Evolutionary conservation across 2,797 vertebrate genomes (phyloP), one percentile per base, ranked within the genome.

Genomic region (Poecilia velifera): DNA sequence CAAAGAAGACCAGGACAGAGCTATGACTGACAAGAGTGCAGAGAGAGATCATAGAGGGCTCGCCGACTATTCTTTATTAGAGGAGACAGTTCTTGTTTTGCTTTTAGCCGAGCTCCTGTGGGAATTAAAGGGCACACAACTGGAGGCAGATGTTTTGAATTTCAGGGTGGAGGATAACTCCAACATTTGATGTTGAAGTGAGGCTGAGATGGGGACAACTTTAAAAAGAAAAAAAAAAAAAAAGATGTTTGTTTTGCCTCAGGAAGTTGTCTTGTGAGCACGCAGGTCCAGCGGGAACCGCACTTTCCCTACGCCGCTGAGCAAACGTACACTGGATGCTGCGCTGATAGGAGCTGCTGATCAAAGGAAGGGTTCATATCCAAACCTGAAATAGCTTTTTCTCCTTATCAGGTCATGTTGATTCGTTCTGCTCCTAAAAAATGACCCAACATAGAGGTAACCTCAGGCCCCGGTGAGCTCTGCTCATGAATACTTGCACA

Each of bases 161-260:
- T 64, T 83, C 39, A 0, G 41, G 66, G 66, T 7, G 49, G 51
- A 73, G 75, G 77, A 76, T 20, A 31, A 76, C 68, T 78, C 84
- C 72, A 53, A 72, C 80, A 77, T 74, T 20, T 68, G 77, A 80
- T 71, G 71, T 66, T 6, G 8, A 49, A 53, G 76, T 36, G 64
- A 74, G 64, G 45, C 46, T 34, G 59, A 82, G 81, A n/a, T 53
- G 75, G 64, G 41, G 64, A 34, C 18, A 28, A 45, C 57, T 79
- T n/a, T n/a, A n/a, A n/a, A n/a, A n/a, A n/a, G n/a, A n/a, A n/a
- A n/a, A n/a, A n/a, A n/a, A n/a, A n/a, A n/a, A n/a, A n/a, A n/a
- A n/a, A n/a, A 68, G 41, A 59, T 77, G 59, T 86, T 78, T 86
- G 80, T 84, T 81, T 43, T 77, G 86, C 83, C 86, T 3, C 62